These are phyloP conservation scores for Melanchra persicariae DNA, from an alignment of 2,888 invertebrate species.

Conservation along the genomic window DNA sequence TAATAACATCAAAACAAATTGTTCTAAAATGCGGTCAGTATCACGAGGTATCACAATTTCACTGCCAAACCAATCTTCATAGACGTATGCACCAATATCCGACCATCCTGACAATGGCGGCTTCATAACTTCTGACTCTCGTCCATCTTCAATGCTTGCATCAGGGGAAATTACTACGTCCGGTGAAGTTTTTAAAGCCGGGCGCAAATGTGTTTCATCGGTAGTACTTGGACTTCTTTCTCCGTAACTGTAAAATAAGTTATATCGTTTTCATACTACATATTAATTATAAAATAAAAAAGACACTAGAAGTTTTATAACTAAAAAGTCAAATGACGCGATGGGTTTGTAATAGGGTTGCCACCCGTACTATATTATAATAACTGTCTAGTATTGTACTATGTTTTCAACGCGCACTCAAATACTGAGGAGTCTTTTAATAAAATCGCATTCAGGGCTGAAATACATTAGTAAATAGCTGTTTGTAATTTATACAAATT, in stretches of 20 bases:
- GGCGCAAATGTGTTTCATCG: constrained; percentile 32
- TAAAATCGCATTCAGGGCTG: too few relatives aligned
- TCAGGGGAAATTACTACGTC: constrained; percentile 64
- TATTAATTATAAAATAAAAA: background rate
- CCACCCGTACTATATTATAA: too few relatives aligned
- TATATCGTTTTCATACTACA: background rate
- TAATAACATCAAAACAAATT: constrained; percentile 84
- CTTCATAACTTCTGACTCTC: constrained; percentile 64
- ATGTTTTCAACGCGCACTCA: too few relatives aligned
- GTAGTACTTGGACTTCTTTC: constrained; percentile 63
- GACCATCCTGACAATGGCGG: constrained; percentile 69
- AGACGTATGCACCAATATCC: constrained; percentile 77
- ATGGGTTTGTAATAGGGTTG: too few relatives aligned
- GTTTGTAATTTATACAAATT: too few relatives aligned
- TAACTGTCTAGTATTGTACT: too few relatives aligned
- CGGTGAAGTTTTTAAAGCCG: constrained; percentile 58
- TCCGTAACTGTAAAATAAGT: constrained; percentile 73
- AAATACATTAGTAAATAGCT: too few relatives aligned
- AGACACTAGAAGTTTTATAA: background rate
- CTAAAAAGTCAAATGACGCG: background rate
- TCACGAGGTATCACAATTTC: constrained; percentile 83
- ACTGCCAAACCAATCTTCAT: constrained; percentile 82
- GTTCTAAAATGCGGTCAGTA: constrained; percentile 85
- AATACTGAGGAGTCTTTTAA: too few relatives aligned
- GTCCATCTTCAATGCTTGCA: constrained; percentile 67